phyloP scores from a whole-genome alignment of 2,113 vertebrate genomes.

The Ceyx cyanopectus region DNA sequence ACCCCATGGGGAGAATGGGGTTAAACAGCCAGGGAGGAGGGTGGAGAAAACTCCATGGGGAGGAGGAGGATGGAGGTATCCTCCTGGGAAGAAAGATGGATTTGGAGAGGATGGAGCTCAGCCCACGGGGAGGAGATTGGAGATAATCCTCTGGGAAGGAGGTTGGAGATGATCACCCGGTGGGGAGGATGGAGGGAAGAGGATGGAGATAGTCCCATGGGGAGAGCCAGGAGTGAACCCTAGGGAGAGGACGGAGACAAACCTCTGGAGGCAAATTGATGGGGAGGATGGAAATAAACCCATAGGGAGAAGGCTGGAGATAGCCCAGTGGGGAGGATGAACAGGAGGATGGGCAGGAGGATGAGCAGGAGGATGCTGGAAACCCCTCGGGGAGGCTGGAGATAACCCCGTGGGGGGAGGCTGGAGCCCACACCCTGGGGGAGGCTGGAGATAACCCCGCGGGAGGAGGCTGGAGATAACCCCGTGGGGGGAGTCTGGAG shows the following conservation, averaged over 20 bases:
- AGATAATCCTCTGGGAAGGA: background rate
- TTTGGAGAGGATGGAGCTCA: background rate
- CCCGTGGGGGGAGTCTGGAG: background rate
- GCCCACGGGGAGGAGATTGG: background rate
- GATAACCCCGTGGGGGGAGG: background rate
- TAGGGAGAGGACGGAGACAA: background rate
- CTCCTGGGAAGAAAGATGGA: too few relatives aligned
- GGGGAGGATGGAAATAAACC: background rate
- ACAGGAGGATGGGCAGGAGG: background rate
- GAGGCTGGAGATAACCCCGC: background rate
- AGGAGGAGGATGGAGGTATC: background rate
- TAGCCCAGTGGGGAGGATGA: too few relatives aligned
- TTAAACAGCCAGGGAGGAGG: fast-evolving
- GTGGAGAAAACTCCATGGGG: background rate
- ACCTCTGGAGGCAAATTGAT: too few relatives aligned
- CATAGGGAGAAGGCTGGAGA: background rate
- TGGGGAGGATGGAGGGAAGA: background rate
- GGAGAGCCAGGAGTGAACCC: background rate
- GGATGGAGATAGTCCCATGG: background rate
- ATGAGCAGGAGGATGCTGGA: background rate
- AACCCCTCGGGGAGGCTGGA: background rate
- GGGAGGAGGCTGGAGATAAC: background rate
- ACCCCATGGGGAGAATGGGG: background rate
- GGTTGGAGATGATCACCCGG: background rate
- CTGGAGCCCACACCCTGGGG: background rate